Base-by-base conservation (phyloP, 2,797 vertebrate genomes). In the Pteropus rufus region DNA sequence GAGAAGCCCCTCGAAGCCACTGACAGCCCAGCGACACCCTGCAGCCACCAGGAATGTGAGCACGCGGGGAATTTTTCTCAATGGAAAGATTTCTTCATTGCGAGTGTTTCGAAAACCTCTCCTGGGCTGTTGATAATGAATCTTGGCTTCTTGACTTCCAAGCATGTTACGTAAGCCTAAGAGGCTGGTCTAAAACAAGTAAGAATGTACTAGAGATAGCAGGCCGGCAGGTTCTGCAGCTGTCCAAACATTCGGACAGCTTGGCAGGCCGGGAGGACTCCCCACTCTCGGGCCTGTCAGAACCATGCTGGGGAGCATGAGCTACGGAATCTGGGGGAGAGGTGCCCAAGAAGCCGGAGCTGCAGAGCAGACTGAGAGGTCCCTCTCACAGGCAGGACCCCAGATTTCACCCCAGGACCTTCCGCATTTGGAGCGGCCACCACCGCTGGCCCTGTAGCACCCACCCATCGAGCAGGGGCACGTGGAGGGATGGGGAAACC, bases 111-210 rank as follows among this genome's bases (percentile, higher is more conserved):
- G 31, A 89, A 97, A 97, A 69, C 88, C 73, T 65, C 92, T 97
- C 2, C 11, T 54, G 81, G 92, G 84, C 92, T 12, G 29, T 89
- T 72, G 94, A 52, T 95, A 95, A 97, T 70, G 94, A 94, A 88
- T 91, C 83, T 87, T 44, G 23, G 82, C 91, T 94, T 94, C 91
- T 96, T 92, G 77, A 87, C 96, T 96, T 97, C 93, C 95, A 95
- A 97, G 96, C 81, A 95, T 93, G 86, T 97, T 97, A 96, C 93
- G 75, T 92, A 94, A 98, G 84, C 84, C 92, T n/a, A 69, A 96
- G 95, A 93, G 64, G 65, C 87, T 91, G 96, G 82, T 95, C 82
- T 44, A 18, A 80, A 56, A 70, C 36, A 75, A 24, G 44, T 4
- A 14, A 34, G 49, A 26, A 88, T 26, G 31, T 29, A 70, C 95